Evolutionary conservation across 2,113 vertebrate species (phyloP).

Genomic region (Argyrosomus japonicus): DNA sequence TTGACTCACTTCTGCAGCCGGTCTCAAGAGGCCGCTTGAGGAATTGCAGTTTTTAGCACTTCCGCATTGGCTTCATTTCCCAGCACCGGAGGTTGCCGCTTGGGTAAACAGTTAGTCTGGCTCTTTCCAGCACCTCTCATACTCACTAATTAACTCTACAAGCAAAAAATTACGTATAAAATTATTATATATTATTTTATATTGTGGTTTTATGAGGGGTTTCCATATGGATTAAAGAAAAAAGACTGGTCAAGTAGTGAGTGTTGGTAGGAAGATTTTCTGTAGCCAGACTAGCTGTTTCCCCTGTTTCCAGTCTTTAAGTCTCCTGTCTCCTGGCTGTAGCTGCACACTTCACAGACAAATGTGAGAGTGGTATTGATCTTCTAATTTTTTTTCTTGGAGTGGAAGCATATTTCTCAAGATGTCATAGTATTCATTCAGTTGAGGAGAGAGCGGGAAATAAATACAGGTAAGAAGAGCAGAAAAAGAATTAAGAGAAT

Average conservation of each 20-base stretch:
- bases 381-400: neutral
- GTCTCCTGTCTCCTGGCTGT: neutral
- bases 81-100: no score
- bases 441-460: neutral
- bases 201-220: neutral
- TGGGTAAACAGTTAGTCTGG: neutral
- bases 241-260: no score
- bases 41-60: no score
- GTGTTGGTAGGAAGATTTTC: neutral
- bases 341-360: neutral
- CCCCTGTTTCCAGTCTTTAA: neutral
- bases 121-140: neutral
- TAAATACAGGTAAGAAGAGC: neutral
- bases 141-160: neutral
- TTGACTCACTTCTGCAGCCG: no score
- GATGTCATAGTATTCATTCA: neutral
- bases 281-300: neutral
- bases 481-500: slow-evolving; percentile 24
- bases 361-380: neutral
- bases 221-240: neutral
- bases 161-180: neutral
- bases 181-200: neutral
- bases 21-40: no score
- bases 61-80: no score
- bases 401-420: neutral